phyloP scores from a whole-genome alignment of 2,888 invertebrate species.

The Drosophila mettleri region DNA sequence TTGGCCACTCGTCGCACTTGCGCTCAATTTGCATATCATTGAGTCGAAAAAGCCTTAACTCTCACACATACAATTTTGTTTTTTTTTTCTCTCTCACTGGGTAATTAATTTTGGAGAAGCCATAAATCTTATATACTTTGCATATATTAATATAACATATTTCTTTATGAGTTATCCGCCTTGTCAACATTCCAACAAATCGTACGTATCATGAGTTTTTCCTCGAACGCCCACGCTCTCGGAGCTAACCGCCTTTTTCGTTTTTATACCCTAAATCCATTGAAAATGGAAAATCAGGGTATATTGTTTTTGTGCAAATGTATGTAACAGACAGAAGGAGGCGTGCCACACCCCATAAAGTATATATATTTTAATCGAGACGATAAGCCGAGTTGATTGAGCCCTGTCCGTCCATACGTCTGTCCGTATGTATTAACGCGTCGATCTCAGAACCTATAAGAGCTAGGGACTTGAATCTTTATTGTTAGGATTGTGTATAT shows the following conservation, averaged over 20 bases:
- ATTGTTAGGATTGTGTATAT: too few species aligned
- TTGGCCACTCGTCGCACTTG: constrained; percentile 56
- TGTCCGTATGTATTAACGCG: too few species aligned
- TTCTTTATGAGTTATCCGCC: constrained; percentile 71
- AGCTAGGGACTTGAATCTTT: too few species aligned
- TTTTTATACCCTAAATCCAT: constrained; percentile 1
- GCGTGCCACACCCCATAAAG: too few species aligned
- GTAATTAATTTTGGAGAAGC: constrained; percentile 74
- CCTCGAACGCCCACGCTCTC: constrained; percentile 57
- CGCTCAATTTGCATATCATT: constrained; percentile 57
- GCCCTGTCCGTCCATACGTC: too few species aligned
- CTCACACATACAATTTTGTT: constrained; percentile 34
- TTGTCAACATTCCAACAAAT: constrained; percentile 67
- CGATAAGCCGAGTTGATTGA: too few species aligned
- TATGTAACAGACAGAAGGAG: too few species aligned
- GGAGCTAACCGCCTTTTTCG: constrained; percentile 42
- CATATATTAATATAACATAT: constrained; percentile 66
- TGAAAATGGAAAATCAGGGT: too few species aligned
- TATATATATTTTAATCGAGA: too few species aligned
- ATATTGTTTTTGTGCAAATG: too few species aligned
- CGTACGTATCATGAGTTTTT: constrained; percentile 49
- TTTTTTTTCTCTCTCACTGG: constrained; percentile 33
- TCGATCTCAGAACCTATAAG: too few species aligned
- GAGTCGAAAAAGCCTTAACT: constrained; percentile 42
- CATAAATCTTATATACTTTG: constrained; percentile 75